Evolutionary conservation across 2,797 vertebrate genomes (phyloP).

Genomic region (Astyanax mexicanus): DNA sequence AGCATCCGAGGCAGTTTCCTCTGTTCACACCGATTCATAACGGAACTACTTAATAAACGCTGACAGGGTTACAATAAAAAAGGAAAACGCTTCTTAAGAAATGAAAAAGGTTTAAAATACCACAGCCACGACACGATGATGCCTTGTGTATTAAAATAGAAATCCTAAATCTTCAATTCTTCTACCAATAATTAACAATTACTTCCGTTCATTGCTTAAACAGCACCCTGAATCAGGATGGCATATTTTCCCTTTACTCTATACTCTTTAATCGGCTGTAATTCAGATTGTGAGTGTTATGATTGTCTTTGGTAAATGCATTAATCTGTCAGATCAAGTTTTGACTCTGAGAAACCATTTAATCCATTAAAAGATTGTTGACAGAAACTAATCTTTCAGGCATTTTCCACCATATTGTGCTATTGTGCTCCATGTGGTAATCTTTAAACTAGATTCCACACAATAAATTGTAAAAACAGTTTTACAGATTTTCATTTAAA

Average conservation of each 20-base stretch:
- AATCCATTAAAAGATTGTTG: too few relatives aligned
- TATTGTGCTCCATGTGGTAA: too few relatives aligned
- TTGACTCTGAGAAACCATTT: too few relatives aligned
- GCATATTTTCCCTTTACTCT: not conserved
- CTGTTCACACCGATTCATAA: conserved; percentile 27
- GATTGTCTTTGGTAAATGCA: too few relatives aligned
- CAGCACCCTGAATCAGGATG: not conserved
- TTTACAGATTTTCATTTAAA: too few relatives aligned
- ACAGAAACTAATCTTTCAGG: too few relatives aligned
- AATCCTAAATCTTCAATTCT: conserved; percentile 1
- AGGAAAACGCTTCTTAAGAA: not conserved
- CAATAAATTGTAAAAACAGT: too few relatives aligned
- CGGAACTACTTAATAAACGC: conserved; percentile 11
- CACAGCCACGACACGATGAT: not conserved
- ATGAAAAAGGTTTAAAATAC: not conserved
- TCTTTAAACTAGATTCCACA: too few relatives aligned
- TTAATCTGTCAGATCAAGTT: too few relatives aligned
- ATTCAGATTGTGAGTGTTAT: not conserved
- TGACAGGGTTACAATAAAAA: conserved; percentile 3
- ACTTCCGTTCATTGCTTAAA: not conserved
- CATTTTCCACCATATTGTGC: too few relatives aligned
- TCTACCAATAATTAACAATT: not conserved
- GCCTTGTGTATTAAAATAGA: conserved; percentile 14
- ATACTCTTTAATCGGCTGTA: too few relatives aligned
- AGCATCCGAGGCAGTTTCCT: conserved; percentile 59